Evolutionary conservation across 2,113 vertebrate species (phyloP), one percentile per base, ranked within the genome.

Genomic region (Ctenodactylus gundi): DNA sequence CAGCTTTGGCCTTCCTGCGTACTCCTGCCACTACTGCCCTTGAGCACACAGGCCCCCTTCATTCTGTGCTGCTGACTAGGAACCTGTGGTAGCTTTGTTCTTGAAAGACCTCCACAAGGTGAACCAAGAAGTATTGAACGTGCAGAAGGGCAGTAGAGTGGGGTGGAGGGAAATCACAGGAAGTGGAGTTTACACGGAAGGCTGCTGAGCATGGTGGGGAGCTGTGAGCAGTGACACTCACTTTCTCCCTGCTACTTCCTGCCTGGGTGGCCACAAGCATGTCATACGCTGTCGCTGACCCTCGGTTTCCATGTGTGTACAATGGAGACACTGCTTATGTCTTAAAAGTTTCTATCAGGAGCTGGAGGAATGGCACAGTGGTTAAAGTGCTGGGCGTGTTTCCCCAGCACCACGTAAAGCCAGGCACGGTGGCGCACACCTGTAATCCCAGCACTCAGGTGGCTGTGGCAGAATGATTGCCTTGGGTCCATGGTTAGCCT

Each of bases 101-200:
- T 18, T 70, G 55, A 34, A 73, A 76, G 39, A 17, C 18, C 23
- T 9, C 6, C 10, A 64, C 13, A 31, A 31, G 21, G 39, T 15
- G 34, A 18, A 81, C 31, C 0, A 20, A 39, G 68, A 36, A 81
- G 29, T 9, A 10, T 4, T 39, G 46, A 57, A 53, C 12, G 27
- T 31, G 34, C 25, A 3, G 39, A 4, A 10, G 46, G 44, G 29
- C 51, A 29, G 12, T 34, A 12, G 29, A 34, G 64, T 68, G 65
- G 23, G 55, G 27, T 11, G 67, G 53, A 0, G 4, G 49, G 34
- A 1, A 36, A 7, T 44, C 12, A 27, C 0, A 0, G 3, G 29
- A 25, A 29, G 23, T 14, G 31, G 34, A 0, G 1, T n/a, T 57
- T 10, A 51, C n/a, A n/a, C n/a, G 46, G 7, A 39, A 57, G 31